These are phyloP conservation scores for Tarsius wallacei DNA, from an alignment of 2,797 vertebrate genomes.

Conservation along the genomic window DNA sequence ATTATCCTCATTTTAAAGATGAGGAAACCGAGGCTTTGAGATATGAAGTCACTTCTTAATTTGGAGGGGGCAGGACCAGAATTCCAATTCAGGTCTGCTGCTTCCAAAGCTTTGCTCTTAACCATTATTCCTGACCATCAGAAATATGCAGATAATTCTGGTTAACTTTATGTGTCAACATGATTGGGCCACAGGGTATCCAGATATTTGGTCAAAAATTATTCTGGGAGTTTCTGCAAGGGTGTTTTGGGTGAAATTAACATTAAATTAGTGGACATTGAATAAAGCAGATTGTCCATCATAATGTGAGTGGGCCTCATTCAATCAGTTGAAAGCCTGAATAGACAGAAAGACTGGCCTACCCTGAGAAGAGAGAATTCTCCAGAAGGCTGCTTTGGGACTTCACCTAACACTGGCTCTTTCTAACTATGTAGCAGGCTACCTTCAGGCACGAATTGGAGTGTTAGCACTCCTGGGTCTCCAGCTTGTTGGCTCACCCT, in stretches of 20 bases:
- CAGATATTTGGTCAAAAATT: not conserved
- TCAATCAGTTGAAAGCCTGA: not conserved
- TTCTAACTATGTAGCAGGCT: not conserved
- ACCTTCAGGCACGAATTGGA: not conserved
- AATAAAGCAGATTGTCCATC: not conserved
- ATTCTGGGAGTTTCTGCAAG: not conserved
- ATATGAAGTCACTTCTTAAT: not conserved
- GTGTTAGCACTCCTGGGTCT: not conserved
- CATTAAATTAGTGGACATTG: not conserved
- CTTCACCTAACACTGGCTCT: not conserved
- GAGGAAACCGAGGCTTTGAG: not conserved
- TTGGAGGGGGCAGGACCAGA: not conserved
- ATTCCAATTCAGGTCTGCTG: not conserved
- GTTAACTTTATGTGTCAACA: not conserved
- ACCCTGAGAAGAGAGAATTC: not conserved
- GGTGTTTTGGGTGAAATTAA: not conserved
- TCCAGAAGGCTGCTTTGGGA: not conserved
- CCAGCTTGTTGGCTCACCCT: not conserved
- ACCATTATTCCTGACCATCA: not conserved
- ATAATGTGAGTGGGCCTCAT: not conserved
- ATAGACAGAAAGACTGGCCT: not conserved
- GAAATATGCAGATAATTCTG: not conserved
- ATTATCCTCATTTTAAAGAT: not conserved
- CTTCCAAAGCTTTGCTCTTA: not conserved
- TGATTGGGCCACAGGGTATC: not conserved